Evolutionary conservation across 2,113 vertebrate genomes (phyloP).

Genomic region (Centropus bengalensis): DNA sequence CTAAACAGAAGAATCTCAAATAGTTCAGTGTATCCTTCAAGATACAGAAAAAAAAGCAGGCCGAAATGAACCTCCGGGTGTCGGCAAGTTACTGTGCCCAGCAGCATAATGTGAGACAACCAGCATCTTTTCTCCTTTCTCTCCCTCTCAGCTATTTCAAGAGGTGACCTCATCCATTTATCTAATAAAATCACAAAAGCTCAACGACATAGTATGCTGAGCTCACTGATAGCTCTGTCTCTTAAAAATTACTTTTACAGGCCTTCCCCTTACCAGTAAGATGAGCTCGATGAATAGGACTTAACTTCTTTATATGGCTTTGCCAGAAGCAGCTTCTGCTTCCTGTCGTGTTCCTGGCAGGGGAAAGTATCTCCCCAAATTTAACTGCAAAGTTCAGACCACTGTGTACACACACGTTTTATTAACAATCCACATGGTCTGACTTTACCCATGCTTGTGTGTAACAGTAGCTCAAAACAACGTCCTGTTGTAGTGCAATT

Average conservation of each 20-base stretch:
- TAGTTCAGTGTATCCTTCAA: neutral
- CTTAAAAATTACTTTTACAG: neutral
- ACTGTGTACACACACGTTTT: neutral
- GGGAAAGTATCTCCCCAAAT: neutral
- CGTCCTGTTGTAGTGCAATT: neutral
- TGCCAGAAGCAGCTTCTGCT: conserved; percentile 13
- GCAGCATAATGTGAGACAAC: neutral
- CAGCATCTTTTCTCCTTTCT: neutral
- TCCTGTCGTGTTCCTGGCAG: neutral
- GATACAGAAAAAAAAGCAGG: neutral
- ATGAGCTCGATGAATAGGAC: neutral
- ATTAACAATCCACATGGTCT: neutral
- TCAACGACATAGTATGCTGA: neutral
- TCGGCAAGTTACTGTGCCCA: neutral
- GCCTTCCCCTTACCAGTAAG: neutral
- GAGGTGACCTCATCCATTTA: neutral
- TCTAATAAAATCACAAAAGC: conserved; percentile 38
- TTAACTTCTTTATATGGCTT: conserved; percentile 10
- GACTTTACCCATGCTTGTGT: neutral
- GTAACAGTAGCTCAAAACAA: neutral
- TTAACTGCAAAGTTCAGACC: neutral
- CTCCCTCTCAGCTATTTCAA: conserved; percentile 20
- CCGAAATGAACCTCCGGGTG: neutral
- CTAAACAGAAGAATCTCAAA: neutral
- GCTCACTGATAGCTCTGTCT: neutral